These are phyloP conservation scores for Antheraea yamamai DNA, from an alignment of 2,888 invertebrate genomes.

Conservation along the genomic window DNA sequence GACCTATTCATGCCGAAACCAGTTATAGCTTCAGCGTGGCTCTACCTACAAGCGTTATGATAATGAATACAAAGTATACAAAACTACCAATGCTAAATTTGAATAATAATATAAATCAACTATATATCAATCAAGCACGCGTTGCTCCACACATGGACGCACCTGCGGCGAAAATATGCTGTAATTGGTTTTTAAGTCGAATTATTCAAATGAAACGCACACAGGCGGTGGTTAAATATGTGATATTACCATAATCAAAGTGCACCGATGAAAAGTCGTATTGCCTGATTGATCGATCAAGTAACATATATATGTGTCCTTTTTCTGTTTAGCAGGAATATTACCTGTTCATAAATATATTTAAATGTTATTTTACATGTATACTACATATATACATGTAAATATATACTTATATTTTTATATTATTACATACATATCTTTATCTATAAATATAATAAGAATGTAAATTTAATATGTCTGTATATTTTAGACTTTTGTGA, in stretches of 20 bases:
- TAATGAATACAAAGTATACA: not conserved
- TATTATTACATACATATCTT: no score
- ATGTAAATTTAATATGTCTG: no score
- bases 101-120: not conserved
- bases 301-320: slow-evolving; percentile 10
- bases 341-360: not conserved
- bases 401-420: no score
- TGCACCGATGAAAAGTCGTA: slow-evolving; percentile 26
- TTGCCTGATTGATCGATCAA: slow-evolving; percentile 24
- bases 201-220: slow-evolving; percentile 17
- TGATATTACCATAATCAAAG: slow-evolving; percentile 28
- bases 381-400: not conserved
- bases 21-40: no score
- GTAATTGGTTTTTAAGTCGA: slow-evolving; percentile 19
- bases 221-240: slow-evolving; percentile 10
- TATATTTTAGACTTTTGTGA: no score
- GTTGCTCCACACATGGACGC: slow-evolving; percentile 11
- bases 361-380: not conserved
- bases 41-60: no score
- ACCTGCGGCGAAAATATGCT: slow-evolving; percentile 12
- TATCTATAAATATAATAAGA: no score
- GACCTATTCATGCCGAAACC: no score
- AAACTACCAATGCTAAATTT: not conserved
- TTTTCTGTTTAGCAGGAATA: slow-evolving; percentile 11
- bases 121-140: slow-evolving; percentile 2